A percentile compares a stretch with the other conserved stretches of the same genome.
phyloP scores from a whole-genome alignment of 2,113 vertebrate species.

The Benitochromis conjunctus region DNA sequence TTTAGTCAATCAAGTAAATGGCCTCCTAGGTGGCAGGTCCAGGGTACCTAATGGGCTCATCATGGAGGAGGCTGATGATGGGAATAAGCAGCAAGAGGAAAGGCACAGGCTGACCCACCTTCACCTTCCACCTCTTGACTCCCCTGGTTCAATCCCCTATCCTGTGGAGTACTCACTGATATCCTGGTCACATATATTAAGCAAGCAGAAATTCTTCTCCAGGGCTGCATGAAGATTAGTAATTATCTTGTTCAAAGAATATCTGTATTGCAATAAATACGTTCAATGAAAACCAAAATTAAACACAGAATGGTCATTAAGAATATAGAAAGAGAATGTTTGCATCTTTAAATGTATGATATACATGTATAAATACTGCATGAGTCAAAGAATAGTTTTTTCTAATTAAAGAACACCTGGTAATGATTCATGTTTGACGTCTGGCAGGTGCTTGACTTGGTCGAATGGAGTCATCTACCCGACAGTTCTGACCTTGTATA shows the following conservation, averaged over 20 bases:
- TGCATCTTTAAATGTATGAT: not conserved
- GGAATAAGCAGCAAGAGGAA: slow-evolving; percentile 22
- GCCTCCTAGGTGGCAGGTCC: slow-evolving; percentile 58
- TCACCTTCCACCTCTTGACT: not conserved
- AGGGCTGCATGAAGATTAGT: not conserved
- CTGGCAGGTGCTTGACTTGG: not conserved
- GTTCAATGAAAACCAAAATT: not conserved
- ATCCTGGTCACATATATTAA: not conserved
- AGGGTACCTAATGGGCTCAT: slow-evolving; percentile 70
- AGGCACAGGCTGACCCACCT: slow-evolving; percentile 23
- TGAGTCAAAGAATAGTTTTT: not conserved
- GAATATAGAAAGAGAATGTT: not conserved
- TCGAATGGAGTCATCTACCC: not conserved
- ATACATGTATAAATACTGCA: slow-evolving; percentile 11
- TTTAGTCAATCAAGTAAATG: slow-evolving; percentile 74
- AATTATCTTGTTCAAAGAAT: not conserved
- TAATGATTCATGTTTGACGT: slow-evolving; percentile 4
- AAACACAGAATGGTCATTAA: not conserved
- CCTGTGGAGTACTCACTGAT: slow-evolving; percentile 15
- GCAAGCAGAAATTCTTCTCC: not conserved
- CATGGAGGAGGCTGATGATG: slow-evolving; percentile 58
- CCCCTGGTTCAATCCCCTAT: not conserved
- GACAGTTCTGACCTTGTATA: not conserved
- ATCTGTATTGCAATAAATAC: not conserved
- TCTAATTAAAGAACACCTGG: slow-evolving; percentile 11